These are phyloP conservation scores for Sericinus montela DNA, from an alignment of 2,888 invertebrate species.

Conservation along the genomic window DNA sequence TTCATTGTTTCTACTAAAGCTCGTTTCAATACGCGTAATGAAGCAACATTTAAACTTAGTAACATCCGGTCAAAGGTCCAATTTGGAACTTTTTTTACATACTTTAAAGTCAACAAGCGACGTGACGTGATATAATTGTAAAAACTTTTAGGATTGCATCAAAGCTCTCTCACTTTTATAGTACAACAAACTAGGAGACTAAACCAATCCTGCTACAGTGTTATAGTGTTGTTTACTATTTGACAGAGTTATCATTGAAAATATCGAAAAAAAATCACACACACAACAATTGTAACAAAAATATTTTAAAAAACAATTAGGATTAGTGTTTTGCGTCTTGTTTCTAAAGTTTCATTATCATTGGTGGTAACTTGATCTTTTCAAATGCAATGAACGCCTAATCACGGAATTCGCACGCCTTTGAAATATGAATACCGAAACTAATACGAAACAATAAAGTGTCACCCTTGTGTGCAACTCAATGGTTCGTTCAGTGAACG, in stretches of 20 bases:
- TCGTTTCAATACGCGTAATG: slow-evolving; percentile 62
- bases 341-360: too few species aligned
- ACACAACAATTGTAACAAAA: too few species aligned
- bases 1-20: slow-evolving; percentile 66
- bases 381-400: slow-evolving; percentile 18
- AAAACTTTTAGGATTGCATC: slow-evolving; percentile 13
- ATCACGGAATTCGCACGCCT: slow-evolving; percentile 29
- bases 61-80: slow-evolving; percentile 54
- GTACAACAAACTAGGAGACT: too few species aligned
- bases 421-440: slow-evolving; percentile 33
- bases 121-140: slow-evolving; percentile 3
- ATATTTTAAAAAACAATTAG: too few species aligned
- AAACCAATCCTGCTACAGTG: too few species aligned
- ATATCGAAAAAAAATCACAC: too few species aligned
- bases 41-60: slow-evolving; percentile 41
- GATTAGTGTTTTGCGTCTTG: too few species aligned
- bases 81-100: slow-evolving; percentile 10
- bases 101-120: slow-evolving; percentile 7
- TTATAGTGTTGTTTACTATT: too few species aligned
- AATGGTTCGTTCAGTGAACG: slow-evolving; percentile 35
- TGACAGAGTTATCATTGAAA: too few species aligned
- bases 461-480: too few species aligned
- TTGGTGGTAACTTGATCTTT: too few species aligned
- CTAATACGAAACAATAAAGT: slow-evolving; percentile 50
- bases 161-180: too few species aligned